Percentiles rank a stretch among this genome's conserved stretches.
phyloP scores from a whole-genome alignment of 2,888 invertebrate genomes.

The Latrodectus hesperus region DNA sequence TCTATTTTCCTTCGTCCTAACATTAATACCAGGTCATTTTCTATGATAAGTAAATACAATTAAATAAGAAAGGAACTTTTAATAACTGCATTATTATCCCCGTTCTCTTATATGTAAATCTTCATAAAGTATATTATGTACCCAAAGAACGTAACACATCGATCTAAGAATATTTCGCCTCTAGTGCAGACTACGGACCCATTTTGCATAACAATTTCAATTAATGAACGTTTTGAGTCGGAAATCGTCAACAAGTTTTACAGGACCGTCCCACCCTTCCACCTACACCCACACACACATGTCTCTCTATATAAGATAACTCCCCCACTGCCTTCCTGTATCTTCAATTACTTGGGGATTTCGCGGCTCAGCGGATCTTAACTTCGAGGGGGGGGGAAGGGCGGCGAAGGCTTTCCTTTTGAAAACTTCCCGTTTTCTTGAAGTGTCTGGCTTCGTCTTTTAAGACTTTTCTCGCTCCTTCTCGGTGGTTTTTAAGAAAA shows the following conservation, averaged over 20 bases:
- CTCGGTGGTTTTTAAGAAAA: slow-evolving; percentile 4
- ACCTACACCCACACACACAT: slow-evolving; percentile 15
- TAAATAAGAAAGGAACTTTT: no score
- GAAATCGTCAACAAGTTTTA: slow-evolving; percentile 65
- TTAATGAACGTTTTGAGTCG: slow-evolving; percentile 68
- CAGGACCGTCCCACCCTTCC: no score
- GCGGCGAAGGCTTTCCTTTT: slow-evolving; percentile 3
- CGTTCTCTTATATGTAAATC: no score
- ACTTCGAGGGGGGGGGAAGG: background rate
- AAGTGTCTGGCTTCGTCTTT: slow-evolving; percentile 4
- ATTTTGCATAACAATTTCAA: slow-evolving; percentile 54
- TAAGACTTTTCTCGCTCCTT: background rate
- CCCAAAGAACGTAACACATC: no score
- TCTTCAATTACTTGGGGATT: slow-evolving; percentile 68
- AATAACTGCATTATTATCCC: no score
- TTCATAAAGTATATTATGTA: no score
- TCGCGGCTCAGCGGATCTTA: slow-evolving; percentile 61
- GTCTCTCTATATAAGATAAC: slow-evolving; percentile 40
- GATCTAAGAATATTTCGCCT: no score
- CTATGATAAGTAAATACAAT: no score
- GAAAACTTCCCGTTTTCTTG: slow-evolving; percentile 32
- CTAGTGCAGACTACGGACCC: background rate
- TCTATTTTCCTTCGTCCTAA: no score
- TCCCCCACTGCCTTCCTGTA: slow-evolving; percentile 31
- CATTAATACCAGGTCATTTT: no score